Evolutionary conservation across 2,888 invertebrate genomes (phyloP), one percentile per base, ranked within the genome.

Genomic region (Coremacera marginata): DNA sequence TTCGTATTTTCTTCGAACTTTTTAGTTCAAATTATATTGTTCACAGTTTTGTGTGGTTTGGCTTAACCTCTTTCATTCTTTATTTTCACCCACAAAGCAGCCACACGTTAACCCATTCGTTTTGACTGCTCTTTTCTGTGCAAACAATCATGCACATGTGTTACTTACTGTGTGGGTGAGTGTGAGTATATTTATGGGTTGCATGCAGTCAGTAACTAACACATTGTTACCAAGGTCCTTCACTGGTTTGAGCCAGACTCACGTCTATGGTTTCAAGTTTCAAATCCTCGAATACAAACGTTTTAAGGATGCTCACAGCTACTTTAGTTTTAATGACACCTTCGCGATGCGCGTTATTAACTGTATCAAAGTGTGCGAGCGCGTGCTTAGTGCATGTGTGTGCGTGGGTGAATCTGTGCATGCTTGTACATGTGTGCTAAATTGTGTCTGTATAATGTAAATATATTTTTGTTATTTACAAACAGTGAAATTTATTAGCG

Each of bases 221-320:
- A 31, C 72, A 25, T 19, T 22, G 22, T n/a, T 19, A 65, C 65
- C 44, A n/a, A 8, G 31, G 19, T 57, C 34, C 9, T 9, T 57
- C 8, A 16, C 34, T 4, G 9, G 8, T 14, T n/a, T n/a, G n/a
- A 9, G 11, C 57, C 25, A 16, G 22, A 63, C 11, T 55, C 51
- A 34, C 52, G 73, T 74, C 63, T 65, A 52, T 51, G 22, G 34
- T 25, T 63, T 74, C 65, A 74, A 51, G 70, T 55, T 51, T 73
- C 68, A 79, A 81, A 79, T 81, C 79, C 79, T 81, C 70, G 79
- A 80, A 81, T 80, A 80, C 81, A 81, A 79, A 80, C 79, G 81
- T 79, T 78, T 79, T 78, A 79, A 81, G 81, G 79, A 78, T 80
- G 57, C 81, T 81, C 78, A 75, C 77, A 80, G 80, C 77, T 78